A percentile compares a stretch with the other conserved stretches of the same genome.
These are phyloP conservation scores for Tipula confusa DNA, from an alignment of 2,888 invertebrate species.

Conservation along the genomic window DNA sequence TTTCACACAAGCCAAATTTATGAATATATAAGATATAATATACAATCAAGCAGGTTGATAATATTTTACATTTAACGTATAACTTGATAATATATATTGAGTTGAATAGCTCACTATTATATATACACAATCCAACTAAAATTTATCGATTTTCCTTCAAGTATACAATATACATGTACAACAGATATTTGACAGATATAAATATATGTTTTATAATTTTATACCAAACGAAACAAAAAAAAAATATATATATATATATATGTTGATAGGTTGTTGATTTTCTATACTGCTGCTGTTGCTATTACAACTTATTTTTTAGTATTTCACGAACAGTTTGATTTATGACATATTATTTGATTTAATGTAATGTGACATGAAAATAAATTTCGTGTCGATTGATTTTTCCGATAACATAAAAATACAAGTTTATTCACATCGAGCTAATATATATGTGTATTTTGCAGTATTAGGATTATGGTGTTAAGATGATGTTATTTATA, in stretches of 20 bases:
- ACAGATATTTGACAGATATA: neutral
- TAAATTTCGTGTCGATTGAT: constrained; percentile 12
- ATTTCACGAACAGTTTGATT: constrained; percentile 8
- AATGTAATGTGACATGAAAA: constrained; percentile 20
- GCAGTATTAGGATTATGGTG: neutral
- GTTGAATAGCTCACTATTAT: neutral
- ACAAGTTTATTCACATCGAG: neutral
- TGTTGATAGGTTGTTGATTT: constrained; percentile 9
- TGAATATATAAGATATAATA: no score
- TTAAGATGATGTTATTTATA: neutral
- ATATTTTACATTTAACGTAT: neutral
- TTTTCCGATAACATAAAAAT: neutral
- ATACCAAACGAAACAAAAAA: no score
- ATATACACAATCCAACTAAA: neutral
- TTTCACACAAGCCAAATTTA: no score
- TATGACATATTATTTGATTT: constrained; percentile 20
- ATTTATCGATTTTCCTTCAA: neutral
- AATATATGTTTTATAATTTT: constrained; percentile 12
- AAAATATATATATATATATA: no score
- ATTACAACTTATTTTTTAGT: neutral
- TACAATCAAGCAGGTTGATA: neutral
- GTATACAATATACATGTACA: neutral
- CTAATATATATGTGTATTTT: neutral
- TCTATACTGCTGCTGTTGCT: neutral
- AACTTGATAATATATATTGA: neutral